Percentiles rank a stretch among this genome's conserved stretches.
Conservation (phyloP, 1,140 invertebrate species). For the Bombus ignitus region DNA sequence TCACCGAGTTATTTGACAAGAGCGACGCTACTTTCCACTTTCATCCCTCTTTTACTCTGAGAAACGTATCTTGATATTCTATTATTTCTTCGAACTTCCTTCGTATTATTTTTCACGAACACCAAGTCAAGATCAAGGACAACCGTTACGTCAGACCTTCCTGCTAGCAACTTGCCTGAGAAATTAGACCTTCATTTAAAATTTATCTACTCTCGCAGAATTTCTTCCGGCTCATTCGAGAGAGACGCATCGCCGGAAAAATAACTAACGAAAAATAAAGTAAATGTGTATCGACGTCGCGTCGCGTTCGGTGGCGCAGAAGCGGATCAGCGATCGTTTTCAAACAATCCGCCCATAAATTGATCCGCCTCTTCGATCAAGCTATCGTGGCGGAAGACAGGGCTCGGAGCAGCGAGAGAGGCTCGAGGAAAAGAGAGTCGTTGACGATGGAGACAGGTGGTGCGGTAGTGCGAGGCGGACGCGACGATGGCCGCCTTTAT, state of each 20-base stretch:
- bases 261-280: neutral
- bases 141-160: no score
- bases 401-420: neutral
- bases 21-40: no score
- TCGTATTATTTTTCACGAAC: no score
- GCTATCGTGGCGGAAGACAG: neutral
- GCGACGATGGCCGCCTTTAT: constrained; percentile 40
- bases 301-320: neutral
- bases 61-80: no score
- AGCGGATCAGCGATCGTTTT: constrained; percentile 4
- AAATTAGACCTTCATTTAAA: neutral
- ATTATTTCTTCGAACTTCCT: no score
- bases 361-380: constrained; percentile 48
- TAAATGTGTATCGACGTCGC: neutral
- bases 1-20: no score
- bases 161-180: no score
- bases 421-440: constrained; percentile 30
- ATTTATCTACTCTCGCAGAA: neutral
- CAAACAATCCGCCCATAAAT: constrained; percentile 49
- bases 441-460: constrained; percentile 44
- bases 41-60: no score
- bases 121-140: no score
- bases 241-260: neutral
- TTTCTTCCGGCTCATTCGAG: no score
- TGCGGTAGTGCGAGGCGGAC: neutral